phyloP scores from a whole-genome alignment of 2,113 vertebrate species.

The Nyctereutes procyonoides region DNA sequence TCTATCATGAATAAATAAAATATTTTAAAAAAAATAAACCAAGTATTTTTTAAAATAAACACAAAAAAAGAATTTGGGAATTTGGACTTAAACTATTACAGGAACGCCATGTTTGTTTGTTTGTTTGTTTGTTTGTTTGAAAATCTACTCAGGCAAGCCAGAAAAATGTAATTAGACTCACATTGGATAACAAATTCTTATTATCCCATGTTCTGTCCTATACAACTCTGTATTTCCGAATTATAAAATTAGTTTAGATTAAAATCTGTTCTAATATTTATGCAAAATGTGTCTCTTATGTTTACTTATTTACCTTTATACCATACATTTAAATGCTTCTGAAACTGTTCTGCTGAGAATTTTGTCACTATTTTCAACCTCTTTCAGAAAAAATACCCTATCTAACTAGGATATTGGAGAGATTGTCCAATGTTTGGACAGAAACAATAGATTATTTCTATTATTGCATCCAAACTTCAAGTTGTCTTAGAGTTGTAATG shows the following conservation, averaged over 20 bases:
- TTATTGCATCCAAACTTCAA: conserved; percentile 10
- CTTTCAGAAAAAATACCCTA: neutral
- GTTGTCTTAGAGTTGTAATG: neutral
- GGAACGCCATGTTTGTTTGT: neutral
- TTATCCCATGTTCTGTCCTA: neutral
- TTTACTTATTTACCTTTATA: conserved; percentile 45
- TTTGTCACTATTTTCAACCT: conserved; percentile 43
- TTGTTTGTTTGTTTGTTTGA: neutral
- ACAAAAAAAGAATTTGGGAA: neutral
- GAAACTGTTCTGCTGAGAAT: conserved; percentile 53
- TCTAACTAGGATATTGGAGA: neutral
- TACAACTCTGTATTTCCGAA: neutral
- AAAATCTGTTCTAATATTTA: conserved; percentile 36
- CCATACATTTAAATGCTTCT: conserved; percentile 27
- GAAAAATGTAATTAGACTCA: neutral
- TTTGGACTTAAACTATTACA: neutral
- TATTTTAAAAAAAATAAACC: too few species aligned
- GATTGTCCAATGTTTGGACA: neutral
- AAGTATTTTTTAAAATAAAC: too few species aligned
- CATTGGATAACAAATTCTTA: neutral
- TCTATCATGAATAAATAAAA: too few species aligned
- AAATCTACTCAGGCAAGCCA: neutral
- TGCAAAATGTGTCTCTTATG: conserved; percentile 12
- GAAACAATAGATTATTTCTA: neutral
- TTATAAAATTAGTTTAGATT: conserved; percentile 26